Base-by-base conservation (phyloP, 30 jellyfish, hydroid and myxozoan species). In the Pseudorhiza aurosa region DNA sequence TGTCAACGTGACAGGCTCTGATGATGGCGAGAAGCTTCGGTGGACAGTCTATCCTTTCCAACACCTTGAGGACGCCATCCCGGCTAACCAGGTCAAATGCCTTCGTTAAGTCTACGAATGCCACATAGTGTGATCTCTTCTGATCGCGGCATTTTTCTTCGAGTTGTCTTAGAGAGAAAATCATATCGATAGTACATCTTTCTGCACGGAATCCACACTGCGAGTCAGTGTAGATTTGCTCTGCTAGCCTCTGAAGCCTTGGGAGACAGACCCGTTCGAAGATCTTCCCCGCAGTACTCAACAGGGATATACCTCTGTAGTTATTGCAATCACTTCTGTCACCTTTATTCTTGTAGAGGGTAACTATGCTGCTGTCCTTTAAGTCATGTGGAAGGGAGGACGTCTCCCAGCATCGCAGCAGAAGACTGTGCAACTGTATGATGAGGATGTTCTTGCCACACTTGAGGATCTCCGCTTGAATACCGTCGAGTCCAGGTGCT, bases 301-400 rank as follows among this genome's bases (percentile, higher is more conserved):
- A 69, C 8, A 81, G 88, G 31, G 88, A 65, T 35, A 81, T 68
- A 5, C 88, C 93, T 39, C 93, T 15, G 68, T 81, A 67, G 55
- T 67, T 65, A 11, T 68, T 68, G 60, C 93, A 81, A 31, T 81
- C 81, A 26, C 93, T 53, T 10, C 81, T 14, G 65, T 51, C 78
- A 2, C 88, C 88, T 39, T 64, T 78, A 17, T 81, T 67, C 87
- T 65, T 65, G 57, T 45, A 64, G 28, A 64, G 40, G 33, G 78
- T 81, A 2, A 42, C 37, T 11, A 68, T 81, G 2, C 30, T 42
- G 42, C 79, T 44, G 76, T 81, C 78, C 2, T 65, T 11, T 65
- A 65, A 42, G 30, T 55, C 93, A 12, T 46, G 42, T 30, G 82
- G 93, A 14, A 65, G 27, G 14, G 45, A 29, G 7, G 68, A 51